A percentile compares a stretch with the other conserved stretches of the same genome.
phyloP scores from a whole-genome alignment of 1,140 invertebrate genomes.

The Oreohelix idahoensis region DNA sequence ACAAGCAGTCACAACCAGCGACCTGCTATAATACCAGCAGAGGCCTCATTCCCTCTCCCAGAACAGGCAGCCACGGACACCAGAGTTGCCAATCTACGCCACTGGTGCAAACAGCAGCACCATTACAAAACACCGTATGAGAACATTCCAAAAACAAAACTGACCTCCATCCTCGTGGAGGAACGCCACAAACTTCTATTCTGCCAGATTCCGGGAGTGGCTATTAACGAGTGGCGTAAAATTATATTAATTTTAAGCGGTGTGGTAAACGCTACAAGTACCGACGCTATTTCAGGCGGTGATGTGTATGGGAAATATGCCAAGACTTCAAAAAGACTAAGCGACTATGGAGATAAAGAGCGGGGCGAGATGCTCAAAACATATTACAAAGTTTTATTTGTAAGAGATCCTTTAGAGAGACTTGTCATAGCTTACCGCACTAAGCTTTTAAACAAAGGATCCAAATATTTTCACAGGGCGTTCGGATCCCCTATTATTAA shows the following conservation, averaged over 20 bases:
- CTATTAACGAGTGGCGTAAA: slow-evolving; percentile 95
- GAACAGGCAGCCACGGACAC: background rate
- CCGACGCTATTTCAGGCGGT: slow-evolving; percentile 52
- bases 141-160: slow-evolving; percentile 46
- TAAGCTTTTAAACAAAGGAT: slow-evolving; percentile 84
- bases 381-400: slow-evolving; percentile 89
- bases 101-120: slow-evolving; percentile 52
- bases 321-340: slow-evolving; percentile 70
- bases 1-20: background rate
- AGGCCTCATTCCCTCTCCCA: background rate
- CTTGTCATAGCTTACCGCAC: slow-evolving; percentile 91
- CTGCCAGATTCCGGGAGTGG: slow-evolving; percentile 94
- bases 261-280: slow-evolving; percentile 60
- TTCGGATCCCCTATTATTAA: slow-evolving; percentile 86
- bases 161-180: slow-evolving; percentile 62
- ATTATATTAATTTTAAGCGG: slow-evolving; percentile 87
- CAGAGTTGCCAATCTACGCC: slow-evolving; percentile 44
- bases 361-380: slow-evolving; percentile 78
- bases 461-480: slow-evolving; percentile 82
- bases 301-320: slow-evolving; percentile 61
- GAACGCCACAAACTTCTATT: slow-evolving; percentile 77
- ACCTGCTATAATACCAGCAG: background rate
- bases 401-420: slow-evolving; percentile 92
- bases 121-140: slow-evolving; percentile 33
- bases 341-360: slow-evolving; percentile 76